Evolutionary conservation across 2,888 invertebrate species (phyloP).

Genomic region (Polydrusus cervinus): DNA sequence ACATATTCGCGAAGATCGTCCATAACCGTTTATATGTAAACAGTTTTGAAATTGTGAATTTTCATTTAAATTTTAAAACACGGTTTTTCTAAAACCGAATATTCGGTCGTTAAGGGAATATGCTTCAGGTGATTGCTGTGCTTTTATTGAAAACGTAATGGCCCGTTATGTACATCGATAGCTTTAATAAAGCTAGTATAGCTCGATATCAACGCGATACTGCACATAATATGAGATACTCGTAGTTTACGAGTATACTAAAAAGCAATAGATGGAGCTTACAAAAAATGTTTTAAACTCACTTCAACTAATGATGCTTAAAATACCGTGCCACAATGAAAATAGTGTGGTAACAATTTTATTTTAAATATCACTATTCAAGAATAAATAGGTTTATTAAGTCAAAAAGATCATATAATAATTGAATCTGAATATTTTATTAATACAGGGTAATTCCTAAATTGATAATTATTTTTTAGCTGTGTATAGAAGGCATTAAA

Average conservation of each 20-base stretch:
- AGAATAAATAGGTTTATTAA: no score
- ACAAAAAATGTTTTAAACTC: neutral
- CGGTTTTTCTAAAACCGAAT: neutral
- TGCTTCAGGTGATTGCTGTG: slow-evolving; percentile 33
- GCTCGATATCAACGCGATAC: neutral
- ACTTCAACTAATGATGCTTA: no score
- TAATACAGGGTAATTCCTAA: no score
- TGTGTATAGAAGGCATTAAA: no score
- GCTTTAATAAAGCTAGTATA: slow-evolving; percentile 19
- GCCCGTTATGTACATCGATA: slow-evolving; percentile 28
- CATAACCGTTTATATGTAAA: neutral
- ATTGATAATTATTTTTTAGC: no score
- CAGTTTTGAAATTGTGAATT: neutral
- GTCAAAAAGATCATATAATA: no score
- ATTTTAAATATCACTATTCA: no score
- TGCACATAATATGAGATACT: neutral
- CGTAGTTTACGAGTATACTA: slow-evolving; percentile 2
- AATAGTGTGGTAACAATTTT: no score
- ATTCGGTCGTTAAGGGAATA: neutral
- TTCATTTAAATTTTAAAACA: neutral
- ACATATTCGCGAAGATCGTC: neutral
- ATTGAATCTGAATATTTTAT: no score
- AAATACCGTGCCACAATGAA: no score
- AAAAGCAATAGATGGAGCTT: neutral
- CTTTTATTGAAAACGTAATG: slow-evolving; percentile 38